phyloP scores from a whole-genome alignment of 2,888 invertebrate species.

The Penaeus monodon region DNA sequence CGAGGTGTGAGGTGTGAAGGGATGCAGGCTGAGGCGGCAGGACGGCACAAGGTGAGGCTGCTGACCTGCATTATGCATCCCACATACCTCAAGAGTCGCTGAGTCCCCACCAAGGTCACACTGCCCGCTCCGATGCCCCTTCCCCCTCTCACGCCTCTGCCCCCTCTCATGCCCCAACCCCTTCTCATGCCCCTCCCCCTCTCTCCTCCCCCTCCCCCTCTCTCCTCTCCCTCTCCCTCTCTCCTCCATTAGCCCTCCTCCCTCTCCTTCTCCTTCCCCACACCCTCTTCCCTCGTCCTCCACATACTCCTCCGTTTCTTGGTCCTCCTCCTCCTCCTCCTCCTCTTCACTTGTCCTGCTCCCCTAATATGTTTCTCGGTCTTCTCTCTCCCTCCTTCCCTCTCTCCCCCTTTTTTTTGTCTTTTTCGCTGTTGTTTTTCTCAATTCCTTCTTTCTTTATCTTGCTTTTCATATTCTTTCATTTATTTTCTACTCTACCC shows the following conservation, averaged over 20 bases:
- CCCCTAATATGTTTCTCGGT: background rate
- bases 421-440: background rate
- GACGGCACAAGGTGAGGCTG: too few species aligned
- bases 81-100: background rate
- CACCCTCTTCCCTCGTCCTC: too few species aligned
- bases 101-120: slow-evolving; percentile 4
- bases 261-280: too few species aligned
- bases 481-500: background rate
- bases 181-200: background rate
- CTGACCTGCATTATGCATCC: slow-evolving; percentile 8
- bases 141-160: background rate
- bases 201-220: background rate
- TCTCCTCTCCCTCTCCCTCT: background rate
- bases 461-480: background rate
- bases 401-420: background rate
- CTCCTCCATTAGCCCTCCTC: background rate
- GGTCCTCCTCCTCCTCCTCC: too few species aligned
- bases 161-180: background rate
- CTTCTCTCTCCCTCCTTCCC: background rate
- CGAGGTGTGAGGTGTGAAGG: too few species aligned
- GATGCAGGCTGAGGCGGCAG: too few species aligned
- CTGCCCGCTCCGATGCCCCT: background rate
- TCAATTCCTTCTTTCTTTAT: background rate
- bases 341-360: too few species aligned
- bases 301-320: too few species aligned